Conservation (phyloP, 92 coral and sea anemone genomes). For the Paramuricea clavata region DNA sequence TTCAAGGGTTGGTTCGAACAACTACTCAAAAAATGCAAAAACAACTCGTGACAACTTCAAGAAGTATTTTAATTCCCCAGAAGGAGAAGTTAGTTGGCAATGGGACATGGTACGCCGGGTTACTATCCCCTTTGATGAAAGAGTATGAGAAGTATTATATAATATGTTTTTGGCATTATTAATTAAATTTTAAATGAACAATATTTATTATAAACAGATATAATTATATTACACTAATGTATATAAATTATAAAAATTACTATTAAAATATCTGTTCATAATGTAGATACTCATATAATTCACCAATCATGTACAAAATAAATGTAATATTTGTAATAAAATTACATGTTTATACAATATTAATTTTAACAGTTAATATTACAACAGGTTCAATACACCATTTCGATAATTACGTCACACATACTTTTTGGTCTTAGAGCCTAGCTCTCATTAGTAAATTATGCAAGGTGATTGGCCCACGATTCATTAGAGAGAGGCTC, state of each 20-base stretch:
- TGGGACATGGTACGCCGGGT: conserved; percentile 40
- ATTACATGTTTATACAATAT: conserved; percentile 10
- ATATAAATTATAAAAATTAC: conserved; percentile 17
- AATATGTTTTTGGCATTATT: conserved; percentile 15
- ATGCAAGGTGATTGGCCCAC: too few relatives aligned
- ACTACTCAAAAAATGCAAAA: conserved; percentile 28
- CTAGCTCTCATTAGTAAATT: too few relatives aligned
- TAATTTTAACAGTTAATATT: background rate
- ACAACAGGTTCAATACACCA: conserved; percentile 5
- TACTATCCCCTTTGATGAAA: conserved; percentile 25
- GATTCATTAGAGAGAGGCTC: too few relatives aligned
- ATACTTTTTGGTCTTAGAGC: too few relatives aligned
- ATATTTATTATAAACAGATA: conserved; percentile 10
- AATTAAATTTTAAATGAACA: conserved; percentile 32
- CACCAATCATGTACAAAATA: conserved; percentile 7
- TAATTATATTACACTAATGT: conserved; percentile 1
- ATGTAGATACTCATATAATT: background rate
- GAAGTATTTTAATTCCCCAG: conserved; percentile 22
- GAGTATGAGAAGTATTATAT: conserved; percentile 16
- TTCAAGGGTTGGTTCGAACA: conserved; percentile 30
- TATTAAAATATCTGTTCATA: conserved; percentile 25
- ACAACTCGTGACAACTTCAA: conserved; percentile 8
- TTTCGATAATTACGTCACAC: too few relatives aligned
- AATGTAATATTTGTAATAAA: background rate
- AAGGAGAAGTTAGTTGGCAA: conserved; percentile 41